Evolutionary conservation across 2,888 invertebrate species (phyloP).

Genomic region (Cremastinae sp.): DNA sequence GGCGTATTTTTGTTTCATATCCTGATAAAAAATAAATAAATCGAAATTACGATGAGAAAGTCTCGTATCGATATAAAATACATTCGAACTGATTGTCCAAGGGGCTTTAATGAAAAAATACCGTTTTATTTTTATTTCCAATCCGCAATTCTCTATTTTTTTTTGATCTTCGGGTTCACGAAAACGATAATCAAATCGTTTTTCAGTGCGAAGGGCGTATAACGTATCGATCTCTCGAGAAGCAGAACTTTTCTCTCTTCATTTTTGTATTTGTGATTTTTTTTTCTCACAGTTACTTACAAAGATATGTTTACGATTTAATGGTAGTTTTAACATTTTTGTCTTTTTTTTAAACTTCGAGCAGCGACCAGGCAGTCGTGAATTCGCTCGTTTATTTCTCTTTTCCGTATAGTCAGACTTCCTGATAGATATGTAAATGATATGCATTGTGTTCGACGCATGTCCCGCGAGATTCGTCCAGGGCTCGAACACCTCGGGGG

Average conservation of each 20-base stretch:
- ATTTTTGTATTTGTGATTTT: slow-evolving; percentile 8
- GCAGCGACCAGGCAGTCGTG: slow-evolving; percentile 67
- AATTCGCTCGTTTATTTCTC: slow-evolving; percentile 54
- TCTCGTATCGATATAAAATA: not conserved
- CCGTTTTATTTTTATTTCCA: no score
- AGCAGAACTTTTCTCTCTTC: slow-evolving; percentile 42
- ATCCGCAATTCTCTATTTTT: no score
- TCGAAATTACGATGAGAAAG: not conserved
- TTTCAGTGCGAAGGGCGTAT: slow-evolving; percentile 50
- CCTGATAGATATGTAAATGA: slow-evolving; percentile 54
- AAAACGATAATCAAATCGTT: slow-evolving; percentile 64
- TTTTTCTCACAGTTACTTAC: slow-evolving; percentile 34
- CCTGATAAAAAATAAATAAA: not conserved
- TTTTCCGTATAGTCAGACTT: slow-evolving; percentile 29
- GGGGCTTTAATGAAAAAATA: slow-evolving; percentile 11
- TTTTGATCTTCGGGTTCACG: no score
- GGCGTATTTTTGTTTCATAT: slow-evolving; percentile 67
- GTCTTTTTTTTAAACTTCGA: slow-evolving; percentile 62
- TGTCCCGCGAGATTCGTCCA: slow-evolving; percentile 33
- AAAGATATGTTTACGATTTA: slow-evolving; percentile 75
- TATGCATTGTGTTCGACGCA: slow-evolving; percentile 51
- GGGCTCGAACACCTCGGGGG: slow-evolving; percentile 20
- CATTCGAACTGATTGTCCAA: no score
- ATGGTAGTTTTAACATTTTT: slow-evolving; percentile 65
- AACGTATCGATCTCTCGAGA: slow-evolving; percentile 46